phyloP scores from a whole-genome alignment of 2,888 invertebrate genomes.

The Phortica okadai region DNA sequence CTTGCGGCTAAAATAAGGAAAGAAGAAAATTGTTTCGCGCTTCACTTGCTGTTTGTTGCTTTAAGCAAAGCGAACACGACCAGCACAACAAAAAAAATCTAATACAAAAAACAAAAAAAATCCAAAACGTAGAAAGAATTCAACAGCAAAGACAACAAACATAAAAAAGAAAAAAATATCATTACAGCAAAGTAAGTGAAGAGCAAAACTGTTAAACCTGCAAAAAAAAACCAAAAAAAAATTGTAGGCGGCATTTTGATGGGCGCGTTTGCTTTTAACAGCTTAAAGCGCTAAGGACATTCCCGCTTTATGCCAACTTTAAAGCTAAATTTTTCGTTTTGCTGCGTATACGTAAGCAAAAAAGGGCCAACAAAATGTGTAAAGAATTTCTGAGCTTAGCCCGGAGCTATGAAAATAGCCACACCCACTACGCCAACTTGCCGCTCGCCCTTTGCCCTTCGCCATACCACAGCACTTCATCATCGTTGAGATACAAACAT shows the following conservation, averaged over 20 bases:
- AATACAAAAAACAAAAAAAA: neutral
- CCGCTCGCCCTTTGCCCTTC: too few species aligned
- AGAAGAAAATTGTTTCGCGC: constrained; percentile 59
- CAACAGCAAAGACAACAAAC: constrained; percentile 20
- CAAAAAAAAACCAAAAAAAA: constrained; percentile 2
- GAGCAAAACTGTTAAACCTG: neutral
- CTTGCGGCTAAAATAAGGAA: constrained; percentile 24
- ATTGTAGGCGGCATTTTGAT: constrained; percentile 44
- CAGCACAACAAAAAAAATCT: constrained; percentile 39
- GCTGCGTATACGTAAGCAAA: neutral
- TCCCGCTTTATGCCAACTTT: neutral
- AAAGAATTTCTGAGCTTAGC: constrained; percentile 49
- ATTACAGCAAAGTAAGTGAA: neutral
- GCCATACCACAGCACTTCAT: too few species aligned
- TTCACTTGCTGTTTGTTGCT: constrained; percentile 63
- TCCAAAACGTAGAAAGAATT: neutral
- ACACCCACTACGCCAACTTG: neutral
- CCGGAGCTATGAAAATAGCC: neutral
- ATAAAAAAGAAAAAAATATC: too few species aligned
- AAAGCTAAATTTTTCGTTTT: neutral
- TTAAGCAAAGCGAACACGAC: constrained; percentile 64
- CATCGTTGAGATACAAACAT: neutral
- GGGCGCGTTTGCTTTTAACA: neutral
- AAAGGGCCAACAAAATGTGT: constrained; percentile 41
- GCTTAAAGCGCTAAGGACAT: constrained; percentile 33